Base-by-base conservation (phyloP, 2,888 invertebrate genomes). In the Diogma glabrata region DNA sequence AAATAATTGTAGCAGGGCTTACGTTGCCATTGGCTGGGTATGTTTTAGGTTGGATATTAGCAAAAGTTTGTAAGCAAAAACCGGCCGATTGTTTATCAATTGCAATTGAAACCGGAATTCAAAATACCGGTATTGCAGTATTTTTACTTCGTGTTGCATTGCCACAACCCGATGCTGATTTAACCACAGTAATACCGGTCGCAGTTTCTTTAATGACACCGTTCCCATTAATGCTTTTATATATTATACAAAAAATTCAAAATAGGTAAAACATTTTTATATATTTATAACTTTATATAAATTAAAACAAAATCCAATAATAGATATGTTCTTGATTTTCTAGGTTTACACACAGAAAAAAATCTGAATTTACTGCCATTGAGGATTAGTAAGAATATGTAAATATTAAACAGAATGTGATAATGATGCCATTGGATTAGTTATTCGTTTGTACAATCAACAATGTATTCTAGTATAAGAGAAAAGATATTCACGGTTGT, bases 201-300 rank as follows among this genome's bases (percentile, higher is more conserved):
- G 79, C 90, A 3, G 85, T 90, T 17, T 93, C 94, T 16, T 82
- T 92, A 45, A 91, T 95, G 88, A 95, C 95, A 1, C 95, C 95
- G 1, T 64, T 93, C 20, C 94, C 95, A 0, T 75, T 94, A 61
- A 70, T 80, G 12, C 63, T 74, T 33, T 69, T 81, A 50, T 79
- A 68, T 61, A 64, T 81, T 14, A 71, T 72, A 58, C 76, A 76
- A 60, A 76, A 75, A 60, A 65, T 78, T 17, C 49, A 47, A 14
- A n/a, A 46, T 22, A 22, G 52, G 30, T 45, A 49, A 46, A 51
- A 24, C 23, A 24, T 24, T 46, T 22, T n/a, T 43, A 22, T n/a
- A n/a, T n/a, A n/a, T n/a, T n/a, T n/a, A n/a, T n/a, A n/a, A n/a
- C n/a, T n/a, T n/a, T n/a, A n/a, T n/a, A n/a, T n/a, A n/a, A n/a